Evolutionary conservation across 2,113 vertebrate species (phyloP).

Genomic region (Emydura subglobosa): DNA sequence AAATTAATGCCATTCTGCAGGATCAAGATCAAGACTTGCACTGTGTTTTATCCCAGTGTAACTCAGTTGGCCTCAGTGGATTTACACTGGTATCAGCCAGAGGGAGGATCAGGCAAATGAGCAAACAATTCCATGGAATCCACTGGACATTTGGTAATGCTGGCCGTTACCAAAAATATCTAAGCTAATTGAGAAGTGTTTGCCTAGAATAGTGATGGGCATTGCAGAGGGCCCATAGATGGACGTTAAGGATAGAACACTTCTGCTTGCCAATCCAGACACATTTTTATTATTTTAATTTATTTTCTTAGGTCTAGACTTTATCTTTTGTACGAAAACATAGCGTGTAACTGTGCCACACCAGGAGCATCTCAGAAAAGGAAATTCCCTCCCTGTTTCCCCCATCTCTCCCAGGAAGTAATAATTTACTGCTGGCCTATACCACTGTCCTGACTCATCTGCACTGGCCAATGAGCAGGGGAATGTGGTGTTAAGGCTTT

Average conservation of each 20-base stretch:
- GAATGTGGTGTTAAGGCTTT: neutral
- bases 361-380: neutral
- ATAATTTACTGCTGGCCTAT: neutral
- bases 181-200: neutral
- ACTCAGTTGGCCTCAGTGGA: neutral
- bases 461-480: neutral
- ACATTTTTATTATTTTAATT: neutral
- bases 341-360: neutral
- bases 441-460: neutral
- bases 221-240: neutral
- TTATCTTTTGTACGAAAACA: neutral
- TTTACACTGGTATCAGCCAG: neutral
- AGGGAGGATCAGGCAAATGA: neutral
- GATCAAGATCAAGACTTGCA: neutral
- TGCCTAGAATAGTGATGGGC: neutral
- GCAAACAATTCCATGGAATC: accelerated
- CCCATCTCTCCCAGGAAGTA: neutral
- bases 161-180: neutral
- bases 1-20: neutral
- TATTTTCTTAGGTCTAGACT: neutral
- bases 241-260: neutral
- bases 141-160: neutral
- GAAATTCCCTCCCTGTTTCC: neutral
- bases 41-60: neutral
- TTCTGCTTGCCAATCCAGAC: neutral